Evolutionary conservation across 2,888 invertebrate genomes (phyloP), one percentile per base, ranked within the genome.

Genomic region (Lasius platythorax): DNA sequence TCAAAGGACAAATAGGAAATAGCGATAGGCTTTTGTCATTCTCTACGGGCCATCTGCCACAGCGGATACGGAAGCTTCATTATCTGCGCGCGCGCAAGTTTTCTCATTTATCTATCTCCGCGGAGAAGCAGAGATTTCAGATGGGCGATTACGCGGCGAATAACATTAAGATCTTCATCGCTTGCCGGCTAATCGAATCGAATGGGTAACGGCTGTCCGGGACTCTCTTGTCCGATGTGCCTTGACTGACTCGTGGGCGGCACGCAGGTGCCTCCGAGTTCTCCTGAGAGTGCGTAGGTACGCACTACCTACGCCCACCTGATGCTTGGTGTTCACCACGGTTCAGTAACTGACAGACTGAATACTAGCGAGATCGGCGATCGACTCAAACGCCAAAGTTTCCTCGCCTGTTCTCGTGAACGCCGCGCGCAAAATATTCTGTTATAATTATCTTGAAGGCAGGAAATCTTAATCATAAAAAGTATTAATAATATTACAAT

Each of bases 101-200:
- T 79, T 72, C 72, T 37, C 46, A 61, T 81, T 81, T 81, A 72
- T 81, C 79, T 72, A 81, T 81, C 79, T 72, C 28, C 73, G 30
- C 61, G 68, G 79, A 87, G 75, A 82, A 85, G 50, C 67, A 18
- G 68, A 78, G 76, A 85, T 86, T 85, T 82, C 75, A 82, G 63
- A 82, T 73, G 53, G 63, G 18, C 82, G 82, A 83, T 83, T 75
- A 83, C 30, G 63, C 61, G 83, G 83, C 84, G 79, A 87, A 86
- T 89, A 85, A 89, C 87, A 87, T 87, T 89, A 89, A 87, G 86
- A 89, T 85, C 88, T 89, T 87, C 85, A 85, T 85, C 83, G 87
- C 85, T 87, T 78, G 82, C 74, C 82, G 74, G 53, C 74, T 85
- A 88, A 88, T 89, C 87, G 83, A 78, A 78, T 78, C 58, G 78